A percentile compares a stretch with the other conserved stretches of the same genome.
Evolutionary conservation across 1,140 invertebrate genomes (phyloP).

Genomic region (Sarcophaga peregrina): DNA sequence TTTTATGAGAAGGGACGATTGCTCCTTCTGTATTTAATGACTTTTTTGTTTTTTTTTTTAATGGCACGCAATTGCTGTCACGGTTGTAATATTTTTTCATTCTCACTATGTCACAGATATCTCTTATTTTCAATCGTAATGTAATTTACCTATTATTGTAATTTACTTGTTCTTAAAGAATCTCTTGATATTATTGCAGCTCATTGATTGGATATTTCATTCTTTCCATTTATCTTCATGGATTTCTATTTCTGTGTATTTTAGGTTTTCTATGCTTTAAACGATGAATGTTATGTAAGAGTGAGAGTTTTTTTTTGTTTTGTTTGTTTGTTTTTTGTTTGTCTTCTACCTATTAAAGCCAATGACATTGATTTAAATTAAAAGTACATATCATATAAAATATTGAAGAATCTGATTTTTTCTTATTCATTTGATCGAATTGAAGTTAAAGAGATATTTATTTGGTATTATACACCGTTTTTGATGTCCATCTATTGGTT

Average conservation of each 20-base stretch:
- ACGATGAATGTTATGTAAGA: slow-evolving; percentile 34
- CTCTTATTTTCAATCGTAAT: not conserved
- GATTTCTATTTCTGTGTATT: too few species aligned
- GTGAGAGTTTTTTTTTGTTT: slow-evolving; percentile 7
- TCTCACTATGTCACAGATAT: slow-evolving; percentile 4
- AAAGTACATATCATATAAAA: slow-evolving; percentile 15
- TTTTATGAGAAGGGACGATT: not conserved
- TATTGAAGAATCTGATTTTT: not conserved
- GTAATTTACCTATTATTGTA: not conserved
- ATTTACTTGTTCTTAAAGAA: not conserved
- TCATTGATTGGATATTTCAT: too few species aligned
- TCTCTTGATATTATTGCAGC: not conserved
- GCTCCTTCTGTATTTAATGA: not conserved
- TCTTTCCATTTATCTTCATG: too few species aligned
- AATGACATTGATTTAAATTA: slow-evolving; percentile 16
- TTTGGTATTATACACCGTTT: not conserved
- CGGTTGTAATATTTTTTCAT: not conserved
- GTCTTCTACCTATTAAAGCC: slow-evolving; percentile 35
- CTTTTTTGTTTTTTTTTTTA: not conserved
- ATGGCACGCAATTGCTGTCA: not conserved
- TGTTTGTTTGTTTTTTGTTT: slow-evolving; percentile 2
- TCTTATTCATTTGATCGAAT: not conserved
- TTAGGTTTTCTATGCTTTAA: too few species aligned
- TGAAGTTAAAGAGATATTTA: not conserved
- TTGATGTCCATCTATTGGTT: not conserved